phyloP scores from a whole-genome alignment of 2,888 invertebrate species.

The Ptychoptera albimana region DNA sequence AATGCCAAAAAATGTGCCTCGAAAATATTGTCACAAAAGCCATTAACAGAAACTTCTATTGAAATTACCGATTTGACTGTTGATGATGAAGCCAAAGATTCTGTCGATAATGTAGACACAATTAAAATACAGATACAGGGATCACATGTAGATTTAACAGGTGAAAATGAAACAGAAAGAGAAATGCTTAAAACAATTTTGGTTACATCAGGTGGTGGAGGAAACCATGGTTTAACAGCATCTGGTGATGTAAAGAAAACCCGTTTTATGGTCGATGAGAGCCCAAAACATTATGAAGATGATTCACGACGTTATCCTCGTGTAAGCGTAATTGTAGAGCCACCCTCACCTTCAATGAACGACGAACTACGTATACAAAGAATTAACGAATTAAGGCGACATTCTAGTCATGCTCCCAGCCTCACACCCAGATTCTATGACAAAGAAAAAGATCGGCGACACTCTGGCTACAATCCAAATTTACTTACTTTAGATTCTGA shows the following conservation, averaged over 20 bases:
- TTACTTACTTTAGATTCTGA: constrained; percentile 44
- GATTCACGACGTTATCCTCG: constrained; percentile 37
- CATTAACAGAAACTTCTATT: constrained; percentile 16
- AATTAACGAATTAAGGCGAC: constrained; percentile 27
- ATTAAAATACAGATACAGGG: constrained; percentile 12
- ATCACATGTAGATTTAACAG: constrained; percentile 13
- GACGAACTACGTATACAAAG: constrained; percentile 32
- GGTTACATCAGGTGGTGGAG: too few relatives aligned
- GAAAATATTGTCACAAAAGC: constrained; percentile 13
- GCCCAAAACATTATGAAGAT: constrained; percentile 30
- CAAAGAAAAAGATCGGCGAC: constrained; percentile 29
- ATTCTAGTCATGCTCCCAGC: constrained; percentile 31
- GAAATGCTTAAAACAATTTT: constrained; percentile 6
- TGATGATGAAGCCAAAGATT: constrained; percentile 22
- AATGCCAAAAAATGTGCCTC: constrained; percentile 11
- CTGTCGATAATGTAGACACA: constrained; percentile 17
- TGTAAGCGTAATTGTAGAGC: constrained; percentile 58
- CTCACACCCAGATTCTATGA: constrained; percentile 34
- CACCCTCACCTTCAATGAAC: constrained; percentile 50
- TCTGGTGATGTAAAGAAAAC: constrained; percentile 24
- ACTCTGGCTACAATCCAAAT: constrained; percentile 40
- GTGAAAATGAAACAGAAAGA: constrained; percentile 9
- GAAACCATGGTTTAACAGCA: too few relatives aligned
- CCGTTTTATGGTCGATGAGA: constrained; percentile 28
- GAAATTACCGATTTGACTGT: constrained; percentile 9